A percentile compares a stretch with the other conserved stretches of the same genome.
These are phyloP conservation scores for Cryptops parisi DNA, from an alignment of 2,888 invertebrate species.

Conservation along the genomic window DNA sequence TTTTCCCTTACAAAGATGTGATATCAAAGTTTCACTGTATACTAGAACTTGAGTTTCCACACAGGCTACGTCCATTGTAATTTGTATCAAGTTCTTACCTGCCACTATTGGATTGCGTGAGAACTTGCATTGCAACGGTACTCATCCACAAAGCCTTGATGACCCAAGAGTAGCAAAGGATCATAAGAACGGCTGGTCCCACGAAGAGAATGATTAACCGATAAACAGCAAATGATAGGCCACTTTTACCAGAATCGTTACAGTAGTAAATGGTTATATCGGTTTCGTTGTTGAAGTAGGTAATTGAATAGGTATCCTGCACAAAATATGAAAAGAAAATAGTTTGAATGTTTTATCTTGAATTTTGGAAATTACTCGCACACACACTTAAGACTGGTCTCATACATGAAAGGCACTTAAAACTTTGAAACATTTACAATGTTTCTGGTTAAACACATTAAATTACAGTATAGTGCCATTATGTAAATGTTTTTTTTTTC, in stretches of 20 bases:
- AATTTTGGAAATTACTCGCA: no score
- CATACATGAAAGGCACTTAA: no score
- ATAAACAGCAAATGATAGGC: slow-evolving; percentile 27
- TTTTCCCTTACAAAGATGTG: no score
- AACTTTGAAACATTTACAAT: no score
- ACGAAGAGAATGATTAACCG: slow-evolving; percentile 30
- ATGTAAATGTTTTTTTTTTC: neutral
- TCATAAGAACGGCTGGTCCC: slow-evolving; percentile 31
- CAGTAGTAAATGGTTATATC: slow-evolving; percentile 31
- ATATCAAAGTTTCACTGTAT: no score
- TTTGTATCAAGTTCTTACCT: slow-evolving; percentile 5
- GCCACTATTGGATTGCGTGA: slow-evolving; percentile 25
- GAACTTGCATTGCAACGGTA: slow-evolving; percentile 29
- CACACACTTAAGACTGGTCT: no score
- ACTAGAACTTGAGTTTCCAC: no score
- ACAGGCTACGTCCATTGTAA: no score
- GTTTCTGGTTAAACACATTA: no score
- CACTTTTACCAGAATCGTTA: slow-evolving; percentile 22
- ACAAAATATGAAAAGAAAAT: slow-evolving; percentile 10
- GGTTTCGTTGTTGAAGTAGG: slow-evolving; percentile 28
- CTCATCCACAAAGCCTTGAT: slow-evolving; percentile 33
- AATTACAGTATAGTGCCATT: no score
- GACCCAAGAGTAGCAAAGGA: slow-evolving; percentile 31
- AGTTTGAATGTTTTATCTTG: neutral
- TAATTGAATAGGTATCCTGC: slow-evolving; percentile 24